A percentile compares a stretch with the other conserved stretches of the same genome.
These are phyloP conservation scores for Pollachius pollachius DNA, from an alignment of 2,113 vertebrate genomes.

Conservation along the genomic window DNA sequence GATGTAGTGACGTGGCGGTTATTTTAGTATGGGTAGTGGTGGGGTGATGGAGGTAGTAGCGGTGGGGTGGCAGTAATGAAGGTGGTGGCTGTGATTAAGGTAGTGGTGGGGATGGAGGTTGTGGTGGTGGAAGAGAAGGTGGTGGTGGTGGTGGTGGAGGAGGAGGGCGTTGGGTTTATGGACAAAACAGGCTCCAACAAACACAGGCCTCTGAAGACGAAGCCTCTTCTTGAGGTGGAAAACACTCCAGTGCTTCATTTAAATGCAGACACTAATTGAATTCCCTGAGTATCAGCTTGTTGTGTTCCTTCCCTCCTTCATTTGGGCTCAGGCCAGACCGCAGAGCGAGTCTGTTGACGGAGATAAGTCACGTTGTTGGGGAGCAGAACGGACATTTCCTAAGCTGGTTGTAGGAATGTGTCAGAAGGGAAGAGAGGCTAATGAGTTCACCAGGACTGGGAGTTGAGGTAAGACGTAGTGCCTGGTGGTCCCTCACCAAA, in stretches of 20 bases:
- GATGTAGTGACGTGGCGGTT: too few relatives aligned
- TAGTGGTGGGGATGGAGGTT: background rate
- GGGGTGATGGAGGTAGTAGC: background rate
- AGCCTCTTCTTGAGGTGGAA: constrained; percentile 28
- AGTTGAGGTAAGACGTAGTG: constrained; percentile 7
- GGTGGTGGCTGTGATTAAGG: too few relatives aligned
- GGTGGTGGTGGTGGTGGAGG: constrained; percentile 3
- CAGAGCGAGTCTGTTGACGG: constrained; percentile 22
- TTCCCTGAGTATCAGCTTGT: constrained; percentile 43
- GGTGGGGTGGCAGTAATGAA: too few relatives aligned
- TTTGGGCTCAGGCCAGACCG: constrained; percentile 11
- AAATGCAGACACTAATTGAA: constrained; percentile 55
- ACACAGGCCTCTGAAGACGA: constrained; percentile 47
- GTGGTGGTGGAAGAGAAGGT: constrained; percentile 5
- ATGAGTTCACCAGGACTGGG: background rate
- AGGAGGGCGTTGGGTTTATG: background rate
- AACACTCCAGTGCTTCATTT: constrained; percentile 24
- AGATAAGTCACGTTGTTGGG: constrained; percentile 32
- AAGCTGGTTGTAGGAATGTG: constrained; percentile 4
- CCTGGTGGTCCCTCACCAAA: too few relatives aligned
- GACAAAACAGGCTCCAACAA: constrained; percentile 10
- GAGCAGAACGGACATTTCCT: background rate
- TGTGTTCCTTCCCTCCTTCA: constrained; percentile 17
- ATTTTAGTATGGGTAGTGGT: constrained; percentile 50
- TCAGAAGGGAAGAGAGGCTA: background rate